These are phyloP conservation scores for Bettongia penicillata DNA, from an alignment of 2,113 vertebrate genomes.

Conservation along the genomic window DNA sequence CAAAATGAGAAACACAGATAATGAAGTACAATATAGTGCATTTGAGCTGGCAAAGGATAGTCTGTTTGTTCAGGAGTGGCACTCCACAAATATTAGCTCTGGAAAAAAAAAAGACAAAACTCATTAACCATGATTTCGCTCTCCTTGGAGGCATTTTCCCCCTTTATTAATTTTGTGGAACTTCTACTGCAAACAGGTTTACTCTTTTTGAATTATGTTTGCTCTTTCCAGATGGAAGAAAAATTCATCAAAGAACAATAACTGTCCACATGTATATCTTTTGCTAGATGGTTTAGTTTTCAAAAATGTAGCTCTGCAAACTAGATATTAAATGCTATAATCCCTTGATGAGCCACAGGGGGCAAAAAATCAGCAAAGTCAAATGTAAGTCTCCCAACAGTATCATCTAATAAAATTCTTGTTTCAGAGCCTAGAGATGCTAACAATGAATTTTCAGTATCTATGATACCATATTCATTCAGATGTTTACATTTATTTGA, in stretches of 20 bases:
- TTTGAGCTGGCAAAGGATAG: constrained; percentile 3
- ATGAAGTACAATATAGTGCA: background rate
- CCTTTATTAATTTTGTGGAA: background rate
- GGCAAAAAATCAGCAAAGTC: background rate
- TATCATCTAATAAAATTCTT: background rate
- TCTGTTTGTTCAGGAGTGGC: constrained; percentile 2
- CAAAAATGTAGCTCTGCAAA: background rate
- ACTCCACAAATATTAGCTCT: background rate
- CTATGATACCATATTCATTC: background rate
- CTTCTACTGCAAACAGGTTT: background rate
- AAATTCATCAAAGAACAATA: background rate
- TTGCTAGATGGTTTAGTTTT: background rate
- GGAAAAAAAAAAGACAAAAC: background rate
- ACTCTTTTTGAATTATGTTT: background rate
- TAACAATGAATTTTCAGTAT: background rate
- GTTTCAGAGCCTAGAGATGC: background rate
- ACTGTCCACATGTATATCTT: background rate
- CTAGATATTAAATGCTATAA: background rate
- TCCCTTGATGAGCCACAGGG: constrained; percentile 1
- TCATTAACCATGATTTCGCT: background rate
- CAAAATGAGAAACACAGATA: background rate
- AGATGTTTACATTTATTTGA: background rate
- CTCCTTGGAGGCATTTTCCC: background rate
- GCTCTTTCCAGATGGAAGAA: background rate
- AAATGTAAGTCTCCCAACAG: background rate